Evolutionary conservation across 2,888 invertebrate genomes (phyloP).

Genomic region (Lamellibrachia satsuma): DNA sequence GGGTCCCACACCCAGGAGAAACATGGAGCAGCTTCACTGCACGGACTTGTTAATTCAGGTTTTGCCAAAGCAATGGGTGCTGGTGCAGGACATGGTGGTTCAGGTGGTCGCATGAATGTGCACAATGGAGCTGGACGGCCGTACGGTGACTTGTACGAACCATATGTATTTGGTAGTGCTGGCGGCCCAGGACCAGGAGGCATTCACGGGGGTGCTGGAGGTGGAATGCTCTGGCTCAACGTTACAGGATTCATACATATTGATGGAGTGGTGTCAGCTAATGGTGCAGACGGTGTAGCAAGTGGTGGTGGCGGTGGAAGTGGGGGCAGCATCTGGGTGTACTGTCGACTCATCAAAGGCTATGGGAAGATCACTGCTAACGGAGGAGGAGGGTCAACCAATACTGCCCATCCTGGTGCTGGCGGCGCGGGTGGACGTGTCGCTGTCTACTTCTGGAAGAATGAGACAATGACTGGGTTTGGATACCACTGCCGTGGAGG

Average conservation of each 20-base stretch:
- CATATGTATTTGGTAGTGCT: constrained; percentile 49
- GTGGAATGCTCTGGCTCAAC: constrained; percentile 53
- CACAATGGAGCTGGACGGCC: constrained; percentile 43
- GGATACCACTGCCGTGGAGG: constrained; percentile 45
- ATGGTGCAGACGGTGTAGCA: constrained; percentile 39
- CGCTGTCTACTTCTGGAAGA: constrained; percentile 46
- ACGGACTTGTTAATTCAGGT: background rate
- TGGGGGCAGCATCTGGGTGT: constrained; percentile 54
- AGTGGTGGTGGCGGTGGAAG: constrained; percentile 48
- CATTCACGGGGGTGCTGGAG: constrained; percentile 47
- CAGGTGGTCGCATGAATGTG: constrained; percentile 42
- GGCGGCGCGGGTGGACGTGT: constrained; percentile 51
- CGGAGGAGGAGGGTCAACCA: constrained; percentile 46
- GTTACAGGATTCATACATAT: constrained; percentile 51
- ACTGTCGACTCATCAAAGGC: constrained; percentile 47
- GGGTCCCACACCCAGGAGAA: constrained; percentile 37
- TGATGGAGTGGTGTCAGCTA: constrained; percentile 51
- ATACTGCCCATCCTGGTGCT: constrained; percentile 37
- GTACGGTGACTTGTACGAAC: constrained; percentile 52
- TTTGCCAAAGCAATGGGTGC: constrained; percentile 30
- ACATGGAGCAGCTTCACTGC: background rate
- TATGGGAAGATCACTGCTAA: constrained; percentile 51
- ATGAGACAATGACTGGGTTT: constrained; percentile 51
- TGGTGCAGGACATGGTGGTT: constrained; percentile 51
- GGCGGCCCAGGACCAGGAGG: constrained; percentile 43